phyloP scores from a whole-genome alignment of 2,797 vertebrate species.

The Halcyon chelicuti region DNA sequence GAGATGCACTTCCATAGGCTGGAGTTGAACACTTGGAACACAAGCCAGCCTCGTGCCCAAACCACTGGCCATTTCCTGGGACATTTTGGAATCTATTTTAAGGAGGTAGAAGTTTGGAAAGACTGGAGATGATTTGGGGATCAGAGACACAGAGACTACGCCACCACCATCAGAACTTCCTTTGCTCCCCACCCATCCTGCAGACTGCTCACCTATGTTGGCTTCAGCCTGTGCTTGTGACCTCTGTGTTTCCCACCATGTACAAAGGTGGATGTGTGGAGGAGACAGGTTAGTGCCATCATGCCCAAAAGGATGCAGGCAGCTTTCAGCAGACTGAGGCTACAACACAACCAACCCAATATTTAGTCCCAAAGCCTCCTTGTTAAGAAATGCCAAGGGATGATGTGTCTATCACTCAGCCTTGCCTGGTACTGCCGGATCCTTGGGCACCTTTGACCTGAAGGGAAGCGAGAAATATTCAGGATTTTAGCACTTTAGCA shows the following conservation, averaged over 20 bases:
- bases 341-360: neutral
- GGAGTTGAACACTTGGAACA: neutral
- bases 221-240: neutral
- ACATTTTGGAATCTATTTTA: neutral
- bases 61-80: neutral
- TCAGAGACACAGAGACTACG: neutral
- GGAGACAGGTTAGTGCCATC: neutral
- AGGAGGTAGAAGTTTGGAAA: neutral
- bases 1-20: neutral
- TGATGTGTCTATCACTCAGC: neutral
- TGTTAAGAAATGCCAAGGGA: neutral
- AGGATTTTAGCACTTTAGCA: neutral
- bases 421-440: neutral
- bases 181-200: neutral
- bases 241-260: fast-evolving
- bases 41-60: neutral
- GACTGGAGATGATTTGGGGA: neutral
- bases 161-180: neutral
- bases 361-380: neutral
- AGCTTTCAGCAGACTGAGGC: neutral
- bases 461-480: neutral
- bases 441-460: neutral
- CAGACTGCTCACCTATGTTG: neutral
- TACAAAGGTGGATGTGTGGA: neutral
- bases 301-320: neutral